Evolutionary conservation across 1,140 invertebrate genomes (phyloP), one percentile per base, ranked within the genome.

Genomic region (Adelges cooleyi): DNA sequence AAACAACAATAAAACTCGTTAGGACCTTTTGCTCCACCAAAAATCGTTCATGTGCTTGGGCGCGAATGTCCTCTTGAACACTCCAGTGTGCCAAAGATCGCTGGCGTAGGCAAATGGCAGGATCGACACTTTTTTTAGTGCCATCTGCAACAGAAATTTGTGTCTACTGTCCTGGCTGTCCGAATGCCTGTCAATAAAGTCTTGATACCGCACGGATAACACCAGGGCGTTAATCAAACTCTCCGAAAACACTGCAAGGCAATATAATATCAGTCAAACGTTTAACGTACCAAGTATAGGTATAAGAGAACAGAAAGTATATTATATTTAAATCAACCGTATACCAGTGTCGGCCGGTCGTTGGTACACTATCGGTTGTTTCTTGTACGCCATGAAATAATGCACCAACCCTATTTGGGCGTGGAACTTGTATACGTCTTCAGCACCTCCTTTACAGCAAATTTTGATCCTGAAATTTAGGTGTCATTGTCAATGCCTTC

Each of bases 11-110:
- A n/a, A n/a, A n/a, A n/a, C n/a, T 6, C 29, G 29, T 6, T 6
- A 33, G 11, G 11, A 56, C 54, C 54, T 44, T 59, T 25, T 44
- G n/a, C 40, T 59, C 54, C 54, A 59, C 54, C 54, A 59, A 10
- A 29, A 25, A 27, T 29, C 40, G 23, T 59, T 59, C 54, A 44
- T 59, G n/a, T 11, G 38, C 18, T 44, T 59, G n/a, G 54, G 54
- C 17, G 54, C n/a, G 22, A 59, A 59, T 11, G 23, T 13, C n/a
- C 22, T 11, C 17, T 17, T 29, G 52, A 9, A n/a, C 4, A n/a
- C n/a, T 22, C 17, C n/a, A 3, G 36, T 17, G 3, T 42, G 54
- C 54, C 54, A 59, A 17, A 11, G 8, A 2, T 59, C 22, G 9
- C n/a, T 11, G 3, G 54, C 54, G 17, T 44, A 44, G 1, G 40